Base-by-base conservation (phyloP, 2,113 vertebrate species). In the Brachirus orientalis region DNA sequence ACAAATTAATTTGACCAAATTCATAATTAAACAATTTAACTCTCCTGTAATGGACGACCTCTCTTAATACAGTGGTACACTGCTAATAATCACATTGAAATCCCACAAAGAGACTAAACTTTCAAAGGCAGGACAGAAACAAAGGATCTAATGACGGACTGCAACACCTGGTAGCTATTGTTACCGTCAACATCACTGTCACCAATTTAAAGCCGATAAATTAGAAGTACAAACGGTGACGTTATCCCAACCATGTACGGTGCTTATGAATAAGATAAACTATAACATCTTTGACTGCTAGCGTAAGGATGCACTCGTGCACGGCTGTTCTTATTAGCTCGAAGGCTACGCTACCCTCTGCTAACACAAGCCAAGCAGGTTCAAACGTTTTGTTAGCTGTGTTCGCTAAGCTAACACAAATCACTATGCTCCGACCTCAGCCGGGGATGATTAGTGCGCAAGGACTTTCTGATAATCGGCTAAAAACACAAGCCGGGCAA, bases 401-500 rank as follows among this genome's bases (percentile, higher is more conserved):
- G 16, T 33, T n/a, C 6, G 74, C 56, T 55, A 59, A 35, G 84
- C 72, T 63, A 79, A 57, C 76, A 20, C 41, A 20, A 65, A 12
- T 17, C 60, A 16, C 41, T 7, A 28, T 8, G 74, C 45, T 17
- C 66, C 79, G 82, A 79, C 79, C 75, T 82, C 75, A 45, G 79
- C 53, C 13, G 45, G 64, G 47, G 64, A 78, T 51, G 82, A 89
- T 87, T 80, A 88, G 66, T 11, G 60, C 56, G 67, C 79, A 80
- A 80, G 79, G 77, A 75, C 86, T 84, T 89, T 84, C 67, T 79
- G 83, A 86, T 86, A 86, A 89, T 89, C 86, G 83, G 83, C 83
- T 88, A 88, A 86, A 80, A 68, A n/a, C 18, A 36, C 68, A 82
- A 82, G 70, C 69, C 75, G 72, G 61, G 69, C 40, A 43, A 4